Base-by-base conservation (phyloP, 2,888 invertebrate species). In the Ormyrus rosae region DNA sequence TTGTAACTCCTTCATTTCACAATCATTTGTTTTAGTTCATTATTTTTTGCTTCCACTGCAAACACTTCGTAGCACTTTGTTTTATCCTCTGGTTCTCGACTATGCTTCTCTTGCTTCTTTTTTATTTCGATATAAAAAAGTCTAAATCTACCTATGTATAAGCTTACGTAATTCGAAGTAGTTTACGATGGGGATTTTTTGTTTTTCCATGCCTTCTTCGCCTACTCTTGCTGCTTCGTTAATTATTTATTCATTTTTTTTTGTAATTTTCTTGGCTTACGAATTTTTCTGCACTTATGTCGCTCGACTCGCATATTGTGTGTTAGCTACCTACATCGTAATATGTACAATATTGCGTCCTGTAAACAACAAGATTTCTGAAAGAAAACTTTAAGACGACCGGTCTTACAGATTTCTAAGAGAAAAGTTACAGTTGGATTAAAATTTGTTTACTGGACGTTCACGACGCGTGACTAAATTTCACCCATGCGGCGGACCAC, bases 81-180 rank as follows among this genome's bases (percentile, higher is more conserved):
- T 65, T 69, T 11, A 11, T 69, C 68, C 48, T 78, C 61, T 78
- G 46, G 45, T 68, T 61, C 61, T 56, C 63, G 45, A 34, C 6
- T 55, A 2, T 45, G 8, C 34, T 50, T 45, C 46, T 72, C 13
- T 45, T 19, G 46, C 34, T 53, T 63, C 45, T 9, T 48, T 73
- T 63, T 55, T 50, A 53, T 48, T 84, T 84, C 78, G 64, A 84
- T 84, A 84, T 85, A 83, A 87, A 88, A 87, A 88, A 86, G 84
- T 84, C 86, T 86, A 87, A 84, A 80, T 78, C 86, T 88, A 88
- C 85, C 80, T 81, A 72, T 84, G 85, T 68, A 68, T 70, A 87
- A 86, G 70, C 83, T 86, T 88, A 88, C 81, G 84, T 85, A 85
- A 86, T 86, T 86, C 85, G 84, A 86, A 87, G 78, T 81, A 82